Percentiles rank a stretch among this genome's conserved stretches.
Conservation (phyloP, 2,113 vertebrate species). For the Thunnus thynnus region DNA sequence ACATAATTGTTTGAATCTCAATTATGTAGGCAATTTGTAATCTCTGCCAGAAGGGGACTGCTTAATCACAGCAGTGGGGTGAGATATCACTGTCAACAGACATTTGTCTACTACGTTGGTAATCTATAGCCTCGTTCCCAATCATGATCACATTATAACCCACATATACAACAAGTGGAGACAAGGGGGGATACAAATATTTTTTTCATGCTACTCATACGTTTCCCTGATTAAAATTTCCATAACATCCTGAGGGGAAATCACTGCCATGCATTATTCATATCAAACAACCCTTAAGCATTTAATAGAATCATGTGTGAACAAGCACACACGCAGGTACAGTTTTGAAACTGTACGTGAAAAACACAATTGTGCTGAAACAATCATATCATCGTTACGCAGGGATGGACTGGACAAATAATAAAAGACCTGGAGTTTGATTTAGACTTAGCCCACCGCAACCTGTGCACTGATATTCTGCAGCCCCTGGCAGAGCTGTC, state of each 20-base stretch:
- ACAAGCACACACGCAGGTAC: conserved; percentile 38
- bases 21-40: conserved; percentile 72
- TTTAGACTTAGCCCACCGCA: not conserved
- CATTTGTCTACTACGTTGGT: conserved; percentile 62
- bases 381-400: not conserved
- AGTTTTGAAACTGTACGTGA: conserved; percentile 22
- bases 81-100: conserved; percentile 68
- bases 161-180: conserved; percentile 42
- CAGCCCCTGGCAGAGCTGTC: conserved; percentile 27
- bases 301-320: conserved; percentile 58
- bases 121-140: conserved; percentile 66
- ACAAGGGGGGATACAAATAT: conserved; percentile 45
- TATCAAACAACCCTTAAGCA: conserved; percentile 58
- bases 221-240: conserved; percentile 74
- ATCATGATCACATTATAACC: conserved; percentile 65
- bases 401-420: not conserved
- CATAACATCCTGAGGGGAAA: conserved; percentile 63
- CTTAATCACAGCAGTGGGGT: conserved; percentile 70
- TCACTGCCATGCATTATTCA: conserved; percentile 77
- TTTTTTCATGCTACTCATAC: conserved; percentile 60
- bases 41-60: conserved; percentile 70
- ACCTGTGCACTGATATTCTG: not conserved
- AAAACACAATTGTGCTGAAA: not conserved
- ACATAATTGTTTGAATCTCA: conserved; percentile 70
- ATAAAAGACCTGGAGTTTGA: not conserved